Conservation (phyloP, 1,140 invertebrate genomes). For the Lasaia peninsularis region DNA sequence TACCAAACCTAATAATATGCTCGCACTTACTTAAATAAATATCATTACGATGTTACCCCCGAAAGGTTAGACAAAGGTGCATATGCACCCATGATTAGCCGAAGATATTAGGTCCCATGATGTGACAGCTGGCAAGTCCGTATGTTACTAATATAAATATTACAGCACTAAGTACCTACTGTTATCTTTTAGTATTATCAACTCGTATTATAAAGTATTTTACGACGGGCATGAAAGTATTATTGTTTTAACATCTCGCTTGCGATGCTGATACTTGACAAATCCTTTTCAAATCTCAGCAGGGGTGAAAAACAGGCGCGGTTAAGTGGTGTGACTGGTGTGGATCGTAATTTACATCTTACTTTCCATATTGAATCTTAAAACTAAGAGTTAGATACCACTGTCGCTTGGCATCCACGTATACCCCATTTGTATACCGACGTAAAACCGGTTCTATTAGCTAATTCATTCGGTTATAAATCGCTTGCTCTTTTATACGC, state of each 20-base stretch:
- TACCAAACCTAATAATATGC: no score
- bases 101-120: no score
- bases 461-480: slow-evolving; percentile 59
- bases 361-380: slow-evolving; percentile 31
- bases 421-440: slow-evolving; percentile 36
- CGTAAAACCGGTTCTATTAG: slow-evolving; percentile 63
- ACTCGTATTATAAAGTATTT: background rate
- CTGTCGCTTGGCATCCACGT: slow-evolving; percentile 31
- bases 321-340: slow-evolving; percentile 56
- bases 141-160: no score
- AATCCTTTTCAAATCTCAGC: slow-evolving; percentile 67
- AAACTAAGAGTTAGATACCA: slow-evolving; percentile 38
- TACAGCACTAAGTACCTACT: background rate
- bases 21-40: no score
- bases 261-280: slow-evolving; percentile 47
- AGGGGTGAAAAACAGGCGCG: slow-evolving; percentile 58
- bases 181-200: background rate
- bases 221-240: slow-evolving; percentile 10
- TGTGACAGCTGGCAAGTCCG: no score
- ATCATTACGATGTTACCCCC: no score
- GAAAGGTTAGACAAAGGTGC: no score
- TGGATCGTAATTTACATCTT: slow-evolving; percentile 30
- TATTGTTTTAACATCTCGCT: slow-evolving; percentile 35
- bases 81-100: no score
- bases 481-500: slow-evolving; percentile 47